phyloP scores from a whole-genome alignment of 1,140 invertebrate genomes.

The Maconellicoccus hirsutus region DNA sequence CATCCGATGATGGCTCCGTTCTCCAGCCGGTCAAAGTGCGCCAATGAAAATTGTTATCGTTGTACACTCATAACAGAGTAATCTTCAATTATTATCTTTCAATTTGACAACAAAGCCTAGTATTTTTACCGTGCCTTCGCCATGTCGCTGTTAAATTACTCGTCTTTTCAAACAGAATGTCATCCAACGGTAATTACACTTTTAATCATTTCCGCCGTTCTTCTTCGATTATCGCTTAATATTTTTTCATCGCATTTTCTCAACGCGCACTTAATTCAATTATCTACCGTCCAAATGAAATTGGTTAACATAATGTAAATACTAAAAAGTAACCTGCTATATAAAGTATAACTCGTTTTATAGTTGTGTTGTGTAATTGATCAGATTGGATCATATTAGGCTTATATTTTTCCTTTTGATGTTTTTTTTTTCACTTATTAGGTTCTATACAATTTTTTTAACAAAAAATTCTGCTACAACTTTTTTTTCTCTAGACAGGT shows the following conservation, averaged over 20 bases:
- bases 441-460: too few relatives aligned
- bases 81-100: conserved; percentile 20
- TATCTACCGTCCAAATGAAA: conserved; percentile 2
- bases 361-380: too few relatives aligned
- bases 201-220: conserved; percentile 12
- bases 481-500: too few relatives aligned
- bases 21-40: conserved; percentile 7
- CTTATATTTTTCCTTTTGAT: too few relatives aligned
- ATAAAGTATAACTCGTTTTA: too few relatives aligned
- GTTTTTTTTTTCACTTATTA: too few relatives aligned
- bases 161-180: conserved; percentile 17
- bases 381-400: too few relatives aligned
- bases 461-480: too few relatives aligned
- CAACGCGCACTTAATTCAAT: neutral
- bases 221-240: neutral
- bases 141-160: neutral
- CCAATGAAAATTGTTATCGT: conserved; percentile 11
- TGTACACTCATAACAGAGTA: conserved; percentile 12
- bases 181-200: conserved; percentile 11
- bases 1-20: neutral
- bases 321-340: neutral
- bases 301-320: neutral
- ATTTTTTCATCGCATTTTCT: neutral
- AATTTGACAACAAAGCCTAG: conserved; percentile 12
- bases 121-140: neutral